Evolutionary conservation across 2,888 invertebrate species (phyloP).

Genomic region (Platycheirus albimanus): DNA sequence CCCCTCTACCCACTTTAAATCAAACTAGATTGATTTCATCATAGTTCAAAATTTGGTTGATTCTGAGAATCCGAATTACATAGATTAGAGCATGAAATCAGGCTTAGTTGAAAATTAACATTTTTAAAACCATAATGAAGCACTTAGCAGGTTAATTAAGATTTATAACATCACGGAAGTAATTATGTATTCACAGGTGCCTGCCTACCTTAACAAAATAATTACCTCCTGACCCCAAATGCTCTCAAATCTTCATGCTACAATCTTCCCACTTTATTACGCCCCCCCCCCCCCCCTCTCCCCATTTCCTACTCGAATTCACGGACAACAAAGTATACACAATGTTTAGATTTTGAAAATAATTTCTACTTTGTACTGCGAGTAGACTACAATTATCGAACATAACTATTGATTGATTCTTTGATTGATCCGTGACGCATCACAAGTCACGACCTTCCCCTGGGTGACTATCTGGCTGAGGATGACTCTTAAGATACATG

Average conservation of each 20-base stretch:
- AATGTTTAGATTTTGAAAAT: background rate
- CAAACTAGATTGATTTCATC: constrained; percentile 21
- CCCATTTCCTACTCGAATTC: background rate
- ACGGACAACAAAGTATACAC: background rate
- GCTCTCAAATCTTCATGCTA: background rate
- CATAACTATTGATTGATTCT: constrained; percentile 24
- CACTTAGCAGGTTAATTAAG: constrained; percentile 1
- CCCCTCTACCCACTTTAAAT: background rate
- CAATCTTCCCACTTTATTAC: background rate
- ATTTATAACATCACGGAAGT: constrained; percentile 3
- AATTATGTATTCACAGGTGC: background rate
- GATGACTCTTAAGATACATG: background rate
- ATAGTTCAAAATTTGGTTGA: background rate
- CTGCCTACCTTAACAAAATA: background rate
- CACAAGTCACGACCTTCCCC: constrained; percentile 31
- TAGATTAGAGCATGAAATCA: too few relatives aligned
- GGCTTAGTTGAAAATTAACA: background rate
- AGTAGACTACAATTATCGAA: constrained; percentile 24
- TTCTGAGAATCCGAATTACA: too few relatives aligned
- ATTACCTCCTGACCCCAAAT: background rate
- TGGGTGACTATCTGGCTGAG: constrained; percentile 32
- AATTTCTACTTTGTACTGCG: background rate
- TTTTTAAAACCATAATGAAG: background rate
- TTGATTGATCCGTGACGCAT: constrained; percentile 2
- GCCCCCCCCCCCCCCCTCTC: background rate